Base-by-base conservation (phyloP, 1,140 invertebrate species). In the Pteromalus puparum region DNA sequence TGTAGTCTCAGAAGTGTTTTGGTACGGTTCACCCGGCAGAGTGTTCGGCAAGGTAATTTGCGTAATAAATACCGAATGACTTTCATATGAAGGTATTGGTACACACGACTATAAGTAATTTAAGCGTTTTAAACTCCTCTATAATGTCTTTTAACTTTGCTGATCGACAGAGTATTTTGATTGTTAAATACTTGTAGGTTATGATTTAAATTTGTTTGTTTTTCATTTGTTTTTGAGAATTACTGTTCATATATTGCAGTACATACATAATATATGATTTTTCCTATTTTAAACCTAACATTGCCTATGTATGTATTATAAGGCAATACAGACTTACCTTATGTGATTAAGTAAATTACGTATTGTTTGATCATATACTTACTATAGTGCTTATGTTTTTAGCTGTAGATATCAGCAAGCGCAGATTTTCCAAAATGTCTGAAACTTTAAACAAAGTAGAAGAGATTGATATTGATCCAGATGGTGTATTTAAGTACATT, bases 401-500 rank as follows among this genome's bases (percentile, higher is more conserved):
- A 80, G 83, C 42, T 6, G 18, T 72, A 24, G 26, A 26, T n/a
- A 61, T 26, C 18, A 70, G n/a, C 9, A 85, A 65, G 53, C 15
- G 5, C 24, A 73, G 26, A 70, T 78, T 67, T 18, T 42, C 46
- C 12, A 80, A 72, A 1, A 93, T 93, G 92, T 89, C 91, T 74
- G 77, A 91, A 73, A 87, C 88, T 82, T 90, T 95, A 89, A 87
- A 93, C 42, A 87, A 91, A 70, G 90, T 98, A 83, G 93, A 95
- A 3, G 95, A 96, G 88, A 97, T 97, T 21, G 96, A 97, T 84
- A 98, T 98, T 88, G 97, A 98, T 89, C 92, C 94, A 21, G 89
- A 91, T 81, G 97, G 97, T 34, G 95, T 94, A 72, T 98, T 98
- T 90, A 98, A 98, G 90, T 98, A 98, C 87, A 96, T 98, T 88